Percentiles rank a stretch among this genome's conserved stretches.
phyloP scores from a whole-genome alignment of 2,113 vertebrate species.

The Stegostoma tigrinum region DNA sequence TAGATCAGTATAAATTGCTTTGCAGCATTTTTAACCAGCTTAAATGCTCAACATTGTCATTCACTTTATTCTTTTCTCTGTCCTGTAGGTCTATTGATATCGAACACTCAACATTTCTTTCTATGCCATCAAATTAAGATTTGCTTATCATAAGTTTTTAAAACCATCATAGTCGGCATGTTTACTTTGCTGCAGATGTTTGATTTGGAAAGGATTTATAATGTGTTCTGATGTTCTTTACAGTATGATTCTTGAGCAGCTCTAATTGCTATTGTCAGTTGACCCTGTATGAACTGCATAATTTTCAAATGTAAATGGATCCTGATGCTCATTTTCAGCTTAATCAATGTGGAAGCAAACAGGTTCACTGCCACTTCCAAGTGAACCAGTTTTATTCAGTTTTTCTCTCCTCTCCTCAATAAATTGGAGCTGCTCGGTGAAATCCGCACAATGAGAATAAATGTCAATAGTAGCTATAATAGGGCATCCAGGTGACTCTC shows the following conservation, averaged over 20 bases:
- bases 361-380: background rate
- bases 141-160: background rate
- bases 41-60: background rate
- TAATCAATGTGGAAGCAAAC: background rate
- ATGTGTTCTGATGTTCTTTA: background rate
- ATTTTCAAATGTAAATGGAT: background rate
- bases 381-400: background rate
- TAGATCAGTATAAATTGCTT: background rate
- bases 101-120: background rate
- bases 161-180: background rate
- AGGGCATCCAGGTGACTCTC: background rate
- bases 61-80: background rate
- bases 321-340: background rate
- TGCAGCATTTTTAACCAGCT: background rate
- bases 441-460: background rate
- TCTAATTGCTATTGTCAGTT: background rate
- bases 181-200: background rate
- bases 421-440: background rate
- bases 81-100: background rate
- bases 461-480: background rate
- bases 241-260: background rate
- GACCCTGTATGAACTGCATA: background rate
- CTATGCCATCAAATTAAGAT: background rate
- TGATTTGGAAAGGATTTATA: slow-evolving; percentile 10
- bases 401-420: background rate